Evolutionary conservation across 2,797 vertebrate genomes (phyloP).

Genomic region (Echeneis naucrates): DNA sequence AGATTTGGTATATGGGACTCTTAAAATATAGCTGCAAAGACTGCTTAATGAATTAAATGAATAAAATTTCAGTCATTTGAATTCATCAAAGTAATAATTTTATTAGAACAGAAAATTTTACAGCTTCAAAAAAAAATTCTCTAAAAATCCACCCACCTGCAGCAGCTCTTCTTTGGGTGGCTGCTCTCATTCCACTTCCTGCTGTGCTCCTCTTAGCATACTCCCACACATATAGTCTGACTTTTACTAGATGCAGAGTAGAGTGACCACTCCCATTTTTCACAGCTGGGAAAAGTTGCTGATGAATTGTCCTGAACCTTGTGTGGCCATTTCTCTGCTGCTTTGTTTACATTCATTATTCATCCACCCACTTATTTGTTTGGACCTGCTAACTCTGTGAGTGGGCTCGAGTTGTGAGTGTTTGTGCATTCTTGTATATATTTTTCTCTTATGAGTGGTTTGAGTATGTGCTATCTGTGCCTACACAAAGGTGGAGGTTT

Average conservation of each 20-base stretch:
- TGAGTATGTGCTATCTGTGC: conserved; percentile 13
- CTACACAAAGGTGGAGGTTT: conserved; percentile 10
- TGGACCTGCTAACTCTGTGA: conserved; percentile 42
- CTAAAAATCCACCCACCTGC: conserved; percentile 37
- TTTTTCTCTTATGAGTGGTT: conserved; percentile 2
- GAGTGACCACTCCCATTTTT: conserved; percentile 36
- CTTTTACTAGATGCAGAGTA: conserved; percentile 33
- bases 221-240: conserved; percentile 55
- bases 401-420: conserved; percentile 25
- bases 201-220: conserved; percentile 28
- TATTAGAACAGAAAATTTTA: conserved; percentile 23
- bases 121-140: conserved; percentile 25
- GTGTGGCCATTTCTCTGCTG: conserved; percentile 17
- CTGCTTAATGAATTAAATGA: conserved; percentile 31
- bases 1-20: conserved; percentile 23
- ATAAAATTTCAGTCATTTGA: conserved; percentile 13
- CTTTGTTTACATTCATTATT: conserved; percentile 54
- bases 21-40: conserved; percentile 17
- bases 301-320: conserved; percentile 42
- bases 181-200: conserved; percentile 23
- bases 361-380: conserved; percentile 49
- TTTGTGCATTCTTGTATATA: conserved; percentile 13
- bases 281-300: conserved; percentile 19
- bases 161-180: conserved; percentile 28
- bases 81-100: conserved; percentile 20